phyloP scores from a whole-genome alignment of 2,113 vertebrate genomes.

The Passer domesticus region DNA sequence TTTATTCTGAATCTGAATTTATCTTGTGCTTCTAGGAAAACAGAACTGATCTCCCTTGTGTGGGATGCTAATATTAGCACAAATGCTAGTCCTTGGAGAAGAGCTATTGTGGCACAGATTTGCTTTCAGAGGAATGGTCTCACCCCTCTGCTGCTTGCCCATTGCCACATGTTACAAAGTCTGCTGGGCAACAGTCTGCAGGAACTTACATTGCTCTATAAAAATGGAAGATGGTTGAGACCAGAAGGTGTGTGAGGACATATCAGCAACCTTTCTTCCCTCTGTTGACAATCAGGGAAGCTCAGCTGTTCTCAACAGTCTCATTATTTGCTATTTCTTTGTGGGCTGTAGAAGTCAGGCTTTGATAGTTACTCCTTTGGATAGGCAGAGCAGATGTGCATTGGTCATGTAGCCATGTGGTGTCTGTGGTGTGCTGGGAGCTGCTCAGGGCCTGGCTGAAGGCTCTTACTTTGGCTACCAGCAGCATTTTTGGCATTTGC shows the following conservation, averaged over 20 bases:
- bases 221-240: neutral
- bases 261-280: neutral
- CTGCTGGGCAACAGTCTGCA: neutral
- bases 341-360: neutral
- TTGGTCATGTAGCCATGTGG: neutral
- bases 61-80: neutral
- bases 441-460: neutral
- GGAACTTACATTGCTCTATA: neutral
- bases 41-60: neutral
- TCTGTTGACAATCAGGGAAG: neutral
- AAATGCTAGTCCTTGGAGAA: neutral
- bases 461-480: neutral
- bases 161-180: neutral
- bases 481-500: neutral
- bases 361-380: neutral
- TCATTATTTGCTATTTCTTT: neutral
- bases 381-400: neutral
- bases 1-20: neutral
- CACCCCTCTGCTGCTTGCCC: neutral
- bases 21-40: neutral
- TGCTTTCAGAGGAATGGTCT: neutral
- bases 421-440: neutral
- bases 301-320: neutral
- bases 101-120: neutral
- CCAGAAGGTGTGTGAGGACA: neutral